These are phyloP conservation scores for Amazonetta brasiliensis DNA, from an alignment of 2,797 vertebrate species.

Conservation along the genomic window DNA sequence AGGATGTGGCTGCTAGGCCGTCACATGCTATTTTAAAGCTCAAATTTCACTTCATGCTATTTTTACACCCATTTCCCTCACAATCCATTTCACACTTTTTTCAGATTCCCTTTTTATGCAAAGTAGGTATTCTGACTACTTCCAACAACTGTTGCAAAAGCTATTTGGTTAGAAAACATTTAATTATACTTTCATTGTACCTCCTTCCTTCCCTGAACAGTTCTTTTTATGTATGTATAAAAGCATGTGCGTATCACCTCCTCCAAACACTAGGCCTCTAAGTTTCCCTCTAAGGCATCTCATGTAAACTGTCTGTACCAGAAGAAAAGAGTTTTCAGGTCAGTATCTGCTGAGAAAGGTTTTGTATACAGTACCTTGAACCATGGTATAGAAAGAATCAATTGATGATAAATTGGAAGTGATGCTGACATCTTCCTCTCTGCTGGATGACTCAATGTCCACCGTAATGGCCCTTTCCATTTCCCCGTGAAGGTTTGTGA, in stretches of 20 bases:
- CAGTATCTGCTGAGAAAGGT: neutral
- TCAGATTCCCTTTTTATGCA: neutral
- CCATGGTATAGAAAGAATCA: slow-evolving; percentile 94
- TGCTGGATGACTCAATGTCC: slow-evolving; percentile 92
- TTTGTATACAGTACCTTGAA: slow-evolving; percentile 89
- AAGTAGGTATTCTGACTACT: neutral
- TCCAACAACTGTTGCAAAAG: neutral
- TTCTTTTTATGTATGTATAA: neutral
- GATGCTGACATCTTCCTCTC: slow-evolving; percentile 95
- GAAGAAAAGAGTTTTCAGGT: neutral
- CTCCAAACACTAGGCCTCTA: neutral
- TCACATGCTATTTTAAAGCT: neutral
- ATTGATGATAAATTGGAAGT: slow-evolving; percentile 93
- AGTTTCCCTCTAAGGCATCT: neutral
- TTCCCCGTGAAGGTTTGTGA: slow-evolving; percentile 94
- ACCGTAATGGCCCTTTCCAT: slow-evolving; percentile 92
- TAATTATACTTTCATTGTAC: neutral
- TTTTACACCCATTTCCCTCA: neutral
- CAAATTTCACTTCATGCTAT: neutral
- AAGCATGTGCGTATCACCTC: neutral
- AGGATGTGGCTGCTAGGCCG: neutral
- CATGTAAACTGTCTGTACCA: neutral
- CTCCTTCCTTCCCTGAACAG: neutral
- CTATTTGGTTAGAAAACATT: neutral
- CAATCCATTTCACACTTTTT: neutral